phyloP scores from a whole-genome alignment of 2,888 invertebrate genomes.

The Chirona hameri region DNA sequence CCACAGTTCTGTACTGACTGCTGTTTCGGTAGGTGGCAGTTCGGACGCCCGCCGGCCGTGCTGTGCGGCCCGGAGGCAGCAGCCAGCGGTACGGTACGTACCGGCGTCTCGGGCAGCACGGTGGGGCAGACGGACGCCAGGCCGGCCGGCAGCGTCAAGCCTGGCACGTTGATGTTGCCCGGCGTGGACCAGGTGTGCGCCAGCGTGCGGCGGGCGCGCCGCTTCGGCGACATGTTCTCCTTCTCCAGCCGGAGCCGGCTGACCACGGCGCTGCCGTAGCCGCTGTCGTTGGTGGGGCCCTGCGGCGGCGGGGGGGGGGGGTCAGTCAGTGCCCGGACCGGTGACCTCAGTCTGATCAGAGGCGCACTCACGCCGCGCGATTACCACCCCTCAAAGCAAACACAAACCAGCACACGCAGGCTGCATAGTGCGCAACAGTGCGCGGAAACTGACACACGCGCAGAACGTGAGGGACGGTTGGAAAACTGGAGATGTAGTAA shows the following conservation, averaged over 20 bases:
- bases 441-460: too few relatives aligned
- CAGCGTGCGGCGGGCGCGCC: conserved; percentile 72
- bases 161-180: conserved; percentile 49
- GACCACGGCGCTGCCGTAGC: conserved; percentile 51
- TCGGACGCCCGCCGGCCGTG: too few relatives aligned
- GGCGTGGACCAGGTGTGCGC: conserved; percentile 66
- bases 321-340: not conserved
- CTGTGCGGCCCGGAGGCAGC: too few relatives aligned
- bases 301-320: not conserved
- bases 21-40: too few relatives aligned
- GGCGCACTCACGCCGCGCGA: too few relatives aligned
- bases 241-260: conserved; percentile 35
- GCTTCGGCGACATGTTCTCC: conserved; percentile 39
- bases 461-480: too few relatives aligned
- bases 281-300: conserved; percentile 54
- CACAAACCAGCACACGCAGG: too few relatives aligned
- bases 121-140: conserved; percentile 32
- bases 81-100: conserved; percentile 39
- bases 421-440: too few relatives aligned
- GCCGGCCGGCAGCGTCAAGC: conserved; percentile 33
- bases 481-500: too few relatives aligned
- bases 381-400: too few relatives aligned
- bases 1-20: too few relatives aligned
- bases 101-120: conserved; percentile 47
- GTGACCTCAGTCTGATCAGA: too few relatives aligned